Percentiles rank a stretch among this genome's conserved stretches.
Evolutionary conservation across 2,797 vertebrate species (phyloP).

Genomic region (Gymnothorax javanicus): DNA sequence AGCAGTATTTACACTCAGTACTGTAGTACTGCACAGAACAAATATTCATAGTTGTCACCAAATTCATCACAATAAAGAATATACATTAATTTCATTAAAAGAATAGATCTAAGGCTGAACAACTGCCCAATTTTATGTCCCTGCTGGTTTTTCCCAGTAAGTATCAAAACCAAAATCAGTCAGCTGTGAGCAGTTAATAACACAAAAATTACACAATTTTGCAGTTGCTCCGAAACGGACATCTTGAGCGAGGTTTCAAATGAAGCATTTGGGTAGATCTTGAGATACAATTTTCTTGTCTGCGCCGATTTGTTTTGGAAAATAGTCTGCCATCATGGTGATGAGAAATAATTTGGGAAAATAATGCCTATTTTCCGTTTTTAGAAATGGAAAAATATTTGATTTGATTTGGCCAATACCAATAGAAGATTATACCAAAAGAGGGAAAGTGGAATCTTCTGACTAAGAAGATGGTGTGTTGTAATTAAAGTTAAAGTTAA

Average conservation of each 20-base stretch:
- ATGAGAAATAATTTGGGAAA: conserved; percentile 37
- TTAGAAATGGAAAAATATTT: conserved; percentile 53
- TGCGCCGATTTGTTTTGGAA: not conserved
- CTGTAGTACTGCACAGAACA: not conserved
- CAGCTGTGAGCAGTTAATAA: not conserved
- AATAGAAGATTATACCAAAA: conserved; percentile 26
- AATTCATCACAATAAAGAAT: conserved; percentile 30
- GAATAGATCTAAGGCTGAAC: conserved; percentile 59
- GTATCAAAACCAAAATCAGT: not conserved
- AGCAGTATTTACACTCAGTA: conserved; percentile 25
- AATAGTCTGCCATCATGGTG: not conserved
- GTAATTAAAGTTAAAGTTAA: conserved; percentile 34
- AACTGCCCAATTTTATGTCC: conserved; percentile 73
- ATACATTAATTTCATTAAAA: conserved; percentile 53
- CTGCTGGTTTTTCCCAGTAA: not conserved
- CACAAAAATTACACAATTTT: not conserved
- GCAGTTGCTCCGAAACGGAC: not conserved
- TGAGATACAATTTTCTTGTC: not conserved
- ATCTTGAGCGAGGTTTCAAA: not conserved
- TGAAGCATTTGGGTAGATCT: not conserved
- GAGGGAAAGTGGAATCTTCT: conserved; percentile 38
- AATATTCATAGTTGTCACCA: conserved; percentile 1
- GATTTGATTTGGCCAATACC: conserved; percentile 45
- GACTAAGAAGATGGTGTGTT: conserved; percentile 40
- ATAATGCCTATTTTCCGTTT: conserved; percentile 24